These are phyloP conservation scores for Pampus argenteus DNA, from an alignment of 2,797 vertebrate species.

Conservation along the genomic window DNA sequence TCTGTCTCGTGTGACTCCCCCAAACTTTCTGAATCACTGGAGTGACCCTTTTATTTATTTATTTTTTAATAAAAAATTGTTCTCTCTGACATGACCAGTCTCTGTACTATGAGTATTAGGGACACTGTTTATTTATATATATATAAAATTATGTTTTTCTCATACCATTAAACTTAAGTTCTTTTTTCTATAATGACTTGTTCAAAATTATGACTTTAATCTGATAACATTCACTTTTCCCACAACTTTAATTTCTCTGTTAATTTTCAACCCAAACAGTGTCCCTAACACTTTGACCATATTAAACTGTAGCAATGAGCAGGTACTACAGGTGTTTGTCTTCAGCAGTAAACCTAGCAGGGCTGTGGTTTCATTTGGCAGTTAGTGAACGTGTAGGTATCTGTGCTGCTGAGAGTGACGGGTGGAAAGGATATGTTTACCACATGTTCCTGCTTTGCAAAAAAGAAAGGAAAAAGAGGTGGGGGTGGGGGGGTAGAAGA, in stretches of 20 bases:
- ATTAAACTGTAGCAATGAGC: background rate
- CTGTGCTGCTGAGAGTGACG: slow-evolving; percentile 2
- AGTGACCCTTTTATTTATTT: background rate
- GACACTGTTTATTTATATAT: background rate
- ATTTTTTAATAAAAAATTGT: too few relatives aligned
- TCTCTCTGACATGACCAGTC: background rate
- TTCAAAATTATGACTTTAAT: background rate
- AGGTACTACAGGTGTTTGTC: slow-evolving; percentile 4
- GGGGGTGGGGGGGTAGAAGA: too few relatives aligned
- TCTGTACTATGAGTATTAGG: slow-evolving; percentile 1
- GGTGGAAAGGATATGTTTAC: slow-evolving; percentile 52
- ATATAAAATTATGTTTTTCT: background rate
- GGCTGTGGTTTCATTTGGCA: slow-evolving; percentile 9
- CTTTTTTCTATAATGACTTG: background rate
- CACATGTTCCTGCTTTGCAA: slow-evolving; percentile 33
- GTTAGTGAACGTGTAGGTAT: slow-evolving; percentile 18
- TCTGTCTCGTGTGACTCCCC: background rate
- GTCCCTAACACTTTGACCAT: background rate
- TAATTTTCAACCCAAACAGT: background rate
- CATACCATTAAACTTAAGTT: too few relatives aligned
- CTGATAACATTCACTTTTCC: background rate
- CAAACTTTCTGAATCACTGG: background rate
- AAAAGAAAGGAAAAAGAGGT: background rate
- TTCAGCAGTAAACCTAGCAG: background rate
- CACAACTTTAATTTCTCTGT: background rate